These are phyloP conservation scores for Hiodon tergisus DNA, from an alignment of 2,113 vertebrate genomes.

Conservation along the genomic window DNA sequence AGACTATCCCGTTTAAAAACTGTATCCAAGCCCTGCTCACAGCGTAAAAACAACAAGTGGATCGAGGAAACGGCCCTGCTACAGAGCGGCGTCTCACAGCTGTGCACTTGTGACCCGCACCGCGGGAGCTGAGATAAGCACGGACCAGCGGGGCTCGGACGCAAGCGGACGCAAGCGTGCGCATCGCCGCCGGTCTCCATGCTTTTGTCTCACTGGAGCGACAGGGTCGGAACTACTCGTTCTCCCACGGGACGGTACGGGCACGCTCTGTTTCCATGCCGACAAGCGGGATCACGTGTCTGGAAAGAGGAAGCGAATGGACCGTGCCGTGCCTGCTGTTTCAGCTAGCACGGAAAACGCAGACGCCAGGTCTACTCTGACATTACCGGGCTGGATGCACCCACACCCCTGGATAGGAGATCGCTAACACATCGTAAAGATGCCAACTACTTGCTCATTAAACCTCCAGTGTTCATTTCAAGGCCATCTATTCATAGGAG, in stretches of 20 bases:
- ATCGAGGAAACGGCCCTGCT: too few relatives aligned
- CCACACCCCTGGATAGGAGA: slow-evolving; percentile 35
- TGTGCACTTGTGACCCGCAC: too few relatives aligned
- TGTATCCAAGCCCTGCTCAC: too few relatives aligned
- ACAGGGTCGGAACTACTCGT: slow-evolving; percentile 27
- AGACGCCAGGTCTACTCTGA: slow-evolving; percentile 27
- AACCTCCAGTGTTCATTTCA: slow-evolving; percentile 32
- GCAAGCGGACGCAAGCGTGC: slow-evolving; percentile 29
- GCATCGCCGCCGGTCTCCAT: slow-evolving; percentile 63
- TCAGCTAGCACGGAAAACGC: slow-evolving; percentile 24
- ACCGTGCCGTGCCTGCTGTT: not conserved
- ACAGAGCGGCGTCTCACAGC: too few relatives aligned
- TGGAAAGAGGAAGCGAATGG: not conserved
- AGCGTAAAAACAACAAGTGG: too few relatives aligned
- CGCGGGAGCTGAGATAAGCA: not conserved
- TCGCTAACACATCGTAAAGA: slow-evolving; percentile 38
- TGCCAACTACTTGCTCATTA: slow-evolving; percentile 29
- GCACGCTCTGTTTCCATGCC: not conserved
- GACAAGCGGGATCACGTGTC: not conserved
- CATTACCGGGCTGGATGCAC: slow-evolving; percentile 30
- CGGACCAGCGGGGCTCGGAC: slow-evolving; percentile 21
- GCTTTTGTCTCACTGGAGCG: slow-evolving; percentile 52
- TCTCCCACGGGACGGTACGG: not conserved
- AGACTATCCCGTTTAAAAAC: too few relatives aligned
- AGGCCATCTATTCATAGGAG: slow-evolving; percentile 36